phyloP scores from a whole-genome alignment of 2,113 vertebrate species.

The Notothenia rossii region DNA sequence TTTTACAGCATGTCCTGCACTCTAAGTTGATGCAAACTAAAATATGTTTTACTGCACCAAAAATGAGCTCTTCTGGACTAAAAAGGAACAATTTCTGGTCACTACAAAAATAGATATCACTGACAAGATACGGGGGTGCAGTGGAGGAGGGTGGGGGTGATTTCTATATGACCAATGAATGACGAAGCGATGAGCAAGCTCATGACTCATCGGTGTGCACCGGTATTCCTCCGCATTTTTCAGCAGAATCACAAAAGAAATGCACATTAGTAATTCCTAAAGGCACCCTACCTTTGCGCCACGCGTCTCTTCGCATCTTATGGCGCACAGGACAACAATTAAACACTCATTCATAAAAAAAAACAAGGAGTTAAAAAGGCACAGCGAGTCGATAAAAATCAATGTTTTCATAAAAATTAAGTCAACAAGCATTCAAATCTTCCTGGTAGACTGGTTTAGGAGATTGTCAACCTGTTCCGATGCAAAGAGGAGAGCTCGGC shows the following conservation, averaged over 20 bases:
- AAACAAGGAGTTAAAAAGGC: constrained; percentile 34
- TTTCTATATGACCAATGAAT: constrained; percentile 59
- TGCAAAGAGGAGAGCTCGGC: constrained; percentile 12
- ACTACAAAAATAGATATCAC: background rate
- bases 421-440: background rate
- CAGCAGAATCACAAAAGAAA: constrained; percentile 34
- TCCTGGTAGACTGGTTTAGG: constrained; percentile 1
- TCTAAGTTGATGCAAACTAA: background rate
- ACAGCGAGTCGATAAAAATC: constrained; percentile 65
- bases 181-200: constrained; percentile 64
- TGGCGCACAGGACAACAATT: constrained; percentile 53
- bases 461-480: constrained; percentile 22
- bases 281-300: constrained; percentile 41
- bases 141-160: background rate
- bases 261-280: constrained; percentile 46
- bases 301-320: constrained; percentile 27
- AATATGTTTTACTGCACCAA: background rate
- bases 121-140: constrained; percentile 2
- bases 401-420: background rate
- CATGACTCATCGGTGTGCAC: constrained; percentile 72
- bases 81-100: background rate
- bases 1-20: too few species aligned
- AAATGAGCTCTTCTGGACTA: background rate
- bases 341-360: constrained; percentile 55
- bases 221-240: constrained; percentile 66